Conservation (phyloP, 2,888 invertebrate species). For the Drosophila fulvimacula region DNA sequence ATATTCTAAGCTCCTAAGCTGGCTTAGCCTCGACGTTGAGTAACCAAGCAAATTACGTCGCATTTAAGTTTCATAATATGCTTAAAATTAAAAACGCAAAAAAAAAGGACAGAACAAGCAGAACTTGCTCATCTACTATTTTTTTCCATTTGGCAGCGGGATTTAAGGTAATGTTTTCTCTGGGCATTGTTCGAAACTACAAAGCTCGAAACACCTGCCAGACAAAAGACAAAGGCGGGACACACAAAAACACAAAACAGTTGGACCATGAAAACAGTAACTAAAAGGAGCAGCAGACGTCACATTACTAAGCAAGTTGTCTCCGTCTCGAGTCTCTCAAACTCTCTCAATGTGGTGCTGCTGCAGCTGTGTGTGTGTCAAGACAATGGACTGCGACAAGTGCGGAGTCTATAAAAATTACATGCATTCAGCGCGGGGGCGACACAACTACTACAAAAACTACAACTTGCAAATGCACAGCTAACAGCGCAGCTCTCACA, state of each 20-base stretch:
- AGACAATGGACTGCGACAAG: conserved; percentile 77
- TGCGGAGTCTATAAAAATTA: conserved; percentile 75
- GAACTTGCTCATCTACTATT: conserved; percentile 24
- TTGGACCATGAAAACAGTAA: conserved; percentile 65
- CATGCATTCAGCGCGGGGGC: conserved; percentile 39
- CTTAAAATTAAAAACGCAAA: conserved; percentile 66
- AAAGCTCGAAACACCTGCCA: conserved; percentile 57
- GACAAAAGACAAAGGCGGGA: conserved; percentile 19
- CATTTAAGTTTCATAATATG: conserved; percentile 76
- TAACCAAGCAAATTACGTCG: conserved; percentile 71
- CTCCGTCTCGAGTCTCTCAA: conserved; percentile 12
- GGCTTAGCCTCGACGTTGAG: conserved; percentile 49
- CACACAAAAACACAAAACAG: conserved; percentile 39
- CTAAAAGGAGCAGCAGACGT: conserved; percentile 56
- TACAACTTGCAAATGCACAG: conserved; percentile 79
- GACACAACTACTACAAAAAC: conserved; percentile 46
- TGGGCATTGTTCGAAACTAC: conserved; percentile 47
- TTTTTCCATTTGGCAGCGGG: conserved; percentile 5
- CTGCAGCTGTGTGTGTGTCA: conserved; percentile 29
- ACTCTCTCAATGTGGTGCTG: not conserved
- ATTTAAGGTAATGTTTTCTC: conserved; percentile 57
- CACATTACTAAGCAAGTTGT: conserved; percentile 56
- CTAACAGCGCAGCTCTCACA: conserved; percentile 54
- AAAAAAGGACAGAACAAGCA: conserved; percentile 8
- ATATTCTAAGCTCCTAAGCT: conserved; percentile 58